These are phyloP conservation scores for Ichneumon xanthorius DNA, from an alignment of 2,888 invertebrate genomes.

Conservation along the genomic window DNA sequence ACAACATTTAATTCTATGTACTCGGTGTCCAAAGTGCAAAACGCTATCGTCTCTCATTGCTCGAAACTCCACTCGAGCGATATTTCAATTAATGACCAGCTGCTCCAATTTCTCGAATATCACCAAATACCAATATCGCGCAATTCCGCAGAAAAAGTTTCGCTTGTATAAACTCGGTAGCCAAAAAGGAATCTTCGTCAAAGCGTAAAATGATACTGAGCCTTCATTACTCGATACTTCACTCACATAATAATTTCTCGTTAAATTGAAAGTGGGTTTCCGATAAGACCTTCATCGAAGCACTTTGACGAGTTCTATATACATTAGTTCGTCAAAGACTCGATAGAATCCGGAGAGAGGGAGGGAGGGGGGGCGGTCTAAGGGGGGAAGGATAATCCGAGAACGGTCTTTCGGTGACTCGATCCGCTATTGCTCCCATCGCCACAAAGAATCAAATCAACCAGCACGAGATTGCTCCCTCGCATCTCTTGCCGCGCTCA, in stretches of 20 bases:
- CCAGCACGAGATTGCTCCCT: slow-evolving; percentile 76
- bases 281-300: slow-evolving; percentile 64
- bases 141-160: not conserved
- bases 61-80: no score
- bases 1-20: not conserved
- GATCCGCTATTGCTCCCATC: slow-evolving; percentile 80
- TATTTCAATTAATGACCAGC: not conserved
- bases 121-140: not conserved
- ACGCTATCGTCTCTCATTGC: not conserved
- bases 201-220: slow-evolving; percentile 17
- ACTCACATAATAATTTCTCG: slow-evolving; percentile 49
- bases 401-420: slow-evolving; percentile 79
- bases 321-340: slow-evolving; percentile 62
- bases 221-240: slow-evolving; percentile 38
- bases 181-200: not conserved
- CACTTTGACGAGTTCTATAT: slow-evolving; percentile 60
- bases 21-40: not conserved
- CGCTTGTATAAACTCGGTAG: not conserved
- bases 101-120: not conserved
- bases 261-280: slow-evolving; percentile 58
- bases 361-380: slow-evolving; percentile 32
- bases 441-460: slow-evolving; percentile 81
- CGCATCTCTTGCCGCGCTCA: slow-evolving; percentile 62
- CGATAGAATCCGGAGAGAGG: slow-evolving; percentile 57
- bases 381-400: slow-evolving; percentile 75